Evolutionary conservation across 2,888 invertebrate genomes (phyloP).

Genomic region (Drosophila mettleri): DNA sequence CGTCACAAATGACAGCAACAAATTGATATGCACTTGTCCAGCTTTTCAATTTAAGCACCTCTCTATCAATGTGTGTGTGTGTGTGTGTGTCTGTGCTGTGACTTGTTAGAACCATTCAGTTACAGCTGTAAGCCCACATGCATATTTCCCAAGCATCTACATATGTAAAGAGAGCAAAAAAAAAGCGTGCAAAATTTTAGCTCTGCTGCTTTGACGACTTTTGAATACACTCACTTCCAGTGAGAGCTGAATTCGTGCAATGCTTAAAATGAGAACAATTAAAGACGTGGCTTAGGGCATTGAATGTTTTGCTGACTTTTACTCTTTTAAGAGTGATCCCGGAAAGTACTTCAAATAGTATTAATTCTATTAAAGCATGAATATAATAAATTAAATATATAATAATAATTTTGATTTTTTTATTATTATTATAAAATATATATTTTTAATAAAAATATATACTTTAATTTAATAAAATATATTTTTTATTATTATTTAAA

Average conservation of each 20-base stretch:
- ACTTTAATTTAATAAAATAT: no score
- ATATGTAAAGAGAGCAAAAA: not conserved
- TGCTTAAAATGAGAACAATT: not conserved
- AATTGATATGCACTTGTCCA: conserved; percentile 64
- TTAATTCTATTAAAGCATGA: no score
- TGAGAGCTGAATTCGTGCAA: not conserved
- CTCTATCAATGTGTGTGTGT: not conserved
- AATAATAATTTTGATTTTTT: no score
- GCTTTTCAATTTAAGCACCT: conserved; percentile 11
- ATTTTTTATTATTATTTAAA: no score
- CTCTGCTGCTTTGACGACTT: not conserved
- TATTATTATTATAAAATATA: no score
- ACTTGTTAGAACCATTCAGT: conserved; percentile 40
- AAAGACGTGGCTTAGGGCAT: no score
- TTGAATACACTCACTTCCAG: not conserved
- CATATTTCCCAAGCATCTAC: conserved; percentile 5
- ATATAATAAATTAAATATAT: no score
- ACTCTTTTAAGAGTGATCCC: no score
- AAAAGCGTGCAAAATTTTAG: not conserved
- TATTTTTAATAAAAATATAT: no score
- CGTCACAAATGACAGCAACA: conserved; percentile 56
- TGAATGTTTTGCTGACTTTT: no score
- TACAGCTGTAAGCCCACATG: conserved; percentile 30
- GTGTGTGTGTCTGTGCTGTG: conserved; percentile 22
- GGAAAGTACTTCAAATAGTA: no score